A percentile compares a stretch with the other conserved stretches of the same genome.
Conservation (phyloP, 1,140 invertebrate species). For the Manduca sexta region DNA sequence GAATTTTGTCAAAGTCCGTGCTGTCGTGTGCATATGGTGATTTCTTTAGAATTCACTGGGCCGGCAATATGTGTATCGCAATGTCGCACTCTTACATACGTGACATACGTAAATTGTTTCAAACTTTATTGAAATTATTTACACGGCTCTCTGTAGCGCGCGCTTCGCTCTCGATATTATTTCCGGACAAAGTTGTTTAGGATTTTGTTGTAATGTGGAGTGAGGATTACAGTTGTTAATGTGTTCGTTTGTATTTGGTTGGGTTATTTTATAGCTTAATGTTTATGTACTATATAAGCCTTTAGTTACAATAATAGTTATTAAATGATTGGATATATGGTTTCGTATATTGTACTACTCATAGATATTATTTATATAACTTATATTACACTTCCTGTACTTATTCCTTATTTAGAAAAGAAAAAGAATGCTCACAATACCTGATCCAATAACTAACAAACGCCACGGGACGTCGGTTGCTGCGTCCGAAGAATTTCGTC, state of each 20-base stretch:
- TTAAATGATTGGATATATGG: no score
- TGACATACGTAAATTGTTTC: not conserved
- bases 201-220: no score
- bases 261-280: no score
- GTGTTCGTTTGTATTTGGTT: no score
- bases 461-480: slow-evolving; percentile 28
- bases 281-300: no score
- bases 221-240: no score
- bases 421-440: slow-evolving; percentile 8
- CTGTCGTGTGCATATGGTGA: slow-evolving; percentile 32
- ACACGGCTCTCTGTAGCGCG: not conserved
- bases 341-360: no score
- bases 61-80: slow-evolving; percentile 1
- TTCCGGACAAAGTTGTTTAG: no score
- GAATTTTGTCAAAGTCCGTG: slow-evolving; percentile 58
- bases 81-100: slow-evolving; percentile 1
- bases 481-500: slow-evolving; percentile 48
- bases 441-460: slow-evolving; percentile 26
- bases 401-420: not conserved
- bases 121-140: not conserved
- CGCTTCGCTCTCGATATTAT: no score
- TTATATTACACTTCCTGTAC: no score
- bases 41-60: slow-evolving; percentile 19
- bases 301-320: no score
- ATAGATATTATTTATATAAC: no score